Percentiles rank a stretch among this genome's conserved stretches.
These are phyloP conservation scores for Scytalopus superciliaris DNA, from an alignment of 2,113 vertebrate genomes.

Conservation along the genomic window DNA sequence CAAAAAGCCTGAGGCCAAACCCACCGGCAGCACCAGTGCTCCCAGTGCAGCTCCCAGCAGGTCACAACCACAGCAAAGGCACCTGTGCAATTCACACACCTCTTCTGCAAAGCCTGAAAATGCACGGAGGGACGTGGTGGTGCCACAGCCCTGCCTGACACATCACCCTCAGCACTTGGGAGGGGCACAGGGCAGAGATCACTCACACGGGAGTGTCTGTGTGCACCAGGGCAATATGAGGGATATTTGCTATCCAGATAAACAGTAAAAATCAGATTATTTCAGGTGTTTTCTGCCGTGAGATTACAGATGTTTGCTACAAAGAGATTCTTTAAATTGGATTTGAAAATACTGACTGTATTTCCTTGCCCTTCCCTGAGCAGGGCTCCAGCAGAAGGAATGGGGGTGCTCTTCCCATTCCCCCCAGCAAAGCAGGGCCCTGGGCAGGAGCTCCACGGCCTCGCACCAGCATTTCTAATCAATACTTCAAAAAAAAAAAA, in stretches of 20 bases:
- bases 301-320: not conserved
- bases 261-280: conserved; percentile 19
- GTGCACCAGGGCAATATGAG: not conserved
- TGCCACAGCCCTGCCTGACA: accelerated
- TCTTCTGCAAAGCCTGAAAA: not conserved
- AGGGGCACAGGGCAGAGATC: not conserved
- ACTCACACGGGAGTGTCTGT: accelerated
- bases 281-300: conserved; percentile 1
- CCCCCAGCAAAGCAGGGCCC: not conserved
- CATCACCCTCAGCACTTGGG: not conserved
- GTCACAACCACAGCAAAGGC: not conserved
- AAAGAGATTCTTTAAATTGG: conserved; percentile 1
- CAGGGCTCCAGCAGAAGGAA: not conserved
- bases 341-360: not conserved
- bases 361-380: not conserved
- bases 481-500: not conserved
- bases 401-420: not conserved
- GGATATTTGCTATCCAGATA: not conserved
- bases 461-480: not conserved
- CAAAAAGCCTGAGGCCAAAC: not conserved
- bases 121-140: accelerated
- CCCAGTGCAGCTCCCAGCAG: accelerated
- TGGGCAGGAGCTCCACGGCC: not conserved
- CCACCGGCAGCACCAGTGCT: accelerated
- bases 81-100: not conserved